A percentile compares a stretch with the other conserved stretches of the same genome.
Evolutionary conservation across 2,797 vertebrate genomes (phyloP).

Genomic region (Micropoecilia bifurca): DNA sequence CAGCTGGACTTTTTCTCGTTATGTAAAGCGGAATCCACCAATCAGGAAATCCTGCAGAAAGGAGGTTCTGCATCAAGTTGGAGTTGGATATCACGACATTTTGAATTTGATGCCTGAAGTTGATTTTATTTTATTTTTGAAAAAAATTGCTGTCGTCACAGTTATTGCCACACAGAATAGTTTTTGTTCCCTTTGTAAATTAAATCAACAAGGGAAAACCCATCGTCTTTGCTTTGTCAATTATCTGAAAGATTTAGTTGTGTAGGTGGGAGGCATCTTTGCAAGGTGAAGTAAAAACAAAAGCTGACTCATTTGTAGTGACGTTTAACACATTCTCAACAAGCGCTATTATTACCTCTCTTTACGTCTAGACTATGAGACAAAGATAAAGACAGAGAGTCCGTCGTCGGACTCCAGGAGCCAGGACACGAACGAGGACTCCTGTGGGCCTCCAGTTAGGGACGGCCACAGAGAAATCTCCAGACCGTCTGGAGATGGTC

Average conservation of each 20-base stretch:
- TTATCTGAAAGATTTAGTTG: background rate
- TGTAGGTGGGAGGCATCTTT: background rate
- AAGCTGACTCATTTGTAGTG: background rate
- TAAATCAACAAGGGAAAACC: background rate
- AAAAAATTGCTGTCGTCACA: background rate
- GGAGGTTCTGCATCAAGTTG: background rate
- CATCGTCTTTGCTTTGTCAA: background rate
- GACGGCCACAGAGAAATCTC: slow-evolving; percentile 82
- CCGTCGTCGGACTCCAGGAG: slow-evolving; percentile 88
- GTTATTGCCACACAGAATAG: background rate
- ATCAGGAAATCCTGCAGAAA: background rate
- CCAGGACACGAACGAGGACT: slow-evolving; percentile 92
- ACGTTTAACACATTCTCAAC: background rate
- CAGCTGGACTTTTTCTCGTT: background rate
- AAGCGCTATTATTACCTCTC: background rate
- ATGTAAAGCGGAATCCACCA: background rate
- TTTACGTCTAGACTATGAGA: slow-evolving; percentile 81
- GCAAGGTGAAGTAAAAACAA: background rate
- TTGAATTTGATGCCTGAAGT: background rate
- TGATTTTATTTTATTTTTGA: background rate
- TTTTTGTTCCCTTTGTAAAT: background rate
- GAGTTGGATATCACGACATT: background rate
- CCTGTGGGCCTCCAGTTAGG: slow-evolving; percentile 82
- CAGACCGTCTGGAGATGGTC: slow-evolving; percentile 76
- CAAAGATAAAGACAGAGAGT: slow-evolving; percentile 88